A percentile compares a stretch with the other conserved stretches of the same genome.
Evolutionary conservation across 2,888 invertebrate genomes (phyloP).

Genomic region (Heteromurus nitidus): DNA sequence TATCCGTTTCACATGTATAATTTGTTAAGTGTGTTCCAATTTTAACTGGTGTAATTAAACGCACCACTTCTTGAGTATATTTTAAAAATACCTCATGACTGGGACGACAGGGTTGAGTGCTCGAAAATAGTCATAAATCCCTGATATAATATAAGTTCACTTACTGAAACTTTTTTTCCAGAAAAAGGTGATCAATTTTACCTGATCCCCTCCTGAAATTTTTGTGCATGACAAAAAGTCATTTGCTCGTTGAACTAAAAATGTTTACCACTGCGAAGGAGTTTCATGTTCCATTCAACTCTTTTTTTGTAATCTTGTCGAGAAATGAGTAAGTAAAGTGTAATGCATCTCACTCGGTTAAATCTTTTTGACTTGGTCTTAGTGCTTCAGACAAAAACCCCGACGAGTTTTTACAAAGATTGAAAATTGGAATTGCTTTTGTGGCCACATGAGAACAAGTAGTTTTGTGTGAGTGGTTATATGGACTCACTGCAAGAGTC

Average conservation of each 20-base stretch:
- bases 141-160: too few species aligned
- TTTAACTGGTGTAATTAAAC: conserved; percentile 47
- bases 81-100: too few species aligned
- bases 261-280: not conserved
- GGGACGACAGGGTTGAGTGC: too few species aligned
- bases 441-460: too few species aligned
- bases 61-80: too few species aligned
- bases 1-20: conserved; percentile 46
- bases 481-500: not conserved
- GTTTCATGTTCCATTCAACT: too few species aligned
- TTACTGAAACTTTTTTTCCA: too few species aligned
- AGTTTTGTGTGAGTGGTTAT: not conserved
- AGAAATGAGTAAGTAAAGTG: too few species aligned
- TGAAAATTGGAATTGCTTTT: not conserved
- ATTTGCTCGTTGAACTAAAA: conserved; percentile 20
- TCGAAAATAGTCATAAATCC: not conserved
- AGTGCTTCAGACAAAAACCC: not conserved
- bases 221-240: conserved; percentile 57
- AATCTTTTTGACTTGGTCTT: too few species aligned
- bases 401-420: not conserved
- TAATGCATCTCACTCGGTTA: conserved; percentile 15
- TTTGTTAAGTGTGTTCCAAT: conserved; percentile 50
- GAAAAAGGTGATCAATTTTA: conserved; percentile 3
- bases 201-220: not conserved
- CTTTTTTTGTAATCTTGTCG: too few species aligned